phyloP scores from a whole-genome alignment of 2,888 invertebrate species.

The Protonemura montana region DNA sequence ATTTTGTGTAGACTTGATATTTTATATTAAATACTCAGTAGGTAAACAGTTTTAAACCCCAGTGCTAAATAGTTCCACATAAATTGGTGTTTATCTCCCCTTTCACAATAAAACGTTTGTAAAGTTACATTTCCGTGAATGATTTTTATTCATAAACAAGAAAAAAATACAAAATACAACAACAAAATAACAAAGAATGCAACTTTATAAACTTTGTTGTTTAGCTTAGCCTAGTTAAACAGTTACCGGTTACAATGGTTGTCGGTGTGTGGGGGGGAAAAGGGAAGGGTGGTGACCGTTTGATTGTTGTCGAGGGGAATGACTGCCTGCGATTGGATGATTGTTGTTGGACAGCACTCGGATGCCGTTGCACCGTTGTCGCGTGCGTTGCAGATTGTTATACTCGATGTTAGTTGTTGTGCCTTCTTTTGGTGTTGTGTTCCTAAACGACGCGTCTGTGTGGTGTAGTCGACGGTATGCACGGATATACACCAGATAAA shows the following conservation, averaged over 20 bases:
- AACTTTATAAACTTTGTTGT: background rate
- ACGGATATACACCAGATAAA: too few relatives aligned
- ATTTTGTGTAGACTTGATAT: background rate
- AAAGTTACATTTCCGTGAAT: background rate
- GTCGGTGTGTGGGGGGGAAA: too few relatives aligned
- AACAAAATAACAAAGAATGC: background rate
- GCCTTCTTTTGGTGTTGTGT: background rate
- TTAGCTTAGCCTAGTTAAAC: background rate
- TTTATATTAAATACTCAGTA: background rate
- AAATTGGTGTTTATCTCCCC: background rate
- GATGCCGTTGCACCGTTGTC: background rate
- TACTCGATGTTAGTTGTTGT: background rate
- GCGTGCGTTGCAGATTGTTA: background rate
- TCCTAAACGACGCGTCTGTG: background rate
- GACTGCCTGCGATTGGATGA: slow-evolving; percentile 2
- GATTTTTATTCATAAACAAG: background rate
- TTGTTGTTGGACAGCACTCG: background rate
- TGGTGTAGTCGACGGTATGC: too few relatives aligned
- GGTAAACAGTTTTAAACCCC: background rate
- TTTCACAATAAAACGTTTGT: background rate
- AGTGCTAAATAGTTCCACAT: background rate
- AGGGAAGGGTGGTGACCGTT: background rate
- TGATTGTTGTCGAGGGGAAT: slow-evolving; percentile 7
- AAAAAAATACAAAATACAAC: background rate
- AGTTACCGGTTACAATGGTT: too few relatives aligned